Evolutionary conservation across 2,797 vertebrate species (phyloP), one percentile per base, ranked within the genome.

Genomic region (Vultur gryphus): DNA sequence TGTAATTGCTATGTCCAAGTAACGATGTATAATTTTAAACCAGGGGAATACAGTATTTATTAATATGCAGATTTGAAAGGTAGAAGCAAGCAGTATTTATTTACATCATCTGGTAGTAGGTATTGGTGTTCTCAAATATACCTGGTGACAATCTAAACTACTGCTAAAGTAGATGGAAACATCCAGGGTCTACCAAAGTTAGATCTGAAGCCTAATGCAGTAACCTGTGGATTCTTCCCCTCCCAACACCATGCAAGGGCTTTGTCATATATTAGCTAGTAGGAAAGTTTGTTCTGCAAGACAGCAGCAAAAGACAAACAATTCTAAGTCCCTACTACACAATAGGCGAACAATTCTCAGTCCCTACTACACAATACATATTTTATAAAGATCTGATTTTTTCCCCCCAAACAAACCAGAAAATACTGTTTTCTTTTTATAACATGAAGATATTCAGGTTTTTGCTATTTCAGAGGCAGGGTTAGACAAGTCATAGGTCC

Each of bases 161-260:
- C 31, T 59, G 28, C 37, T 76, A 2, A 87, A 80, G 41, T 5
- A 87, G 29, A 57, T 24, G 8, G 37, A 84, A 78, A 46, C 2
- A 15, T 19, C 46, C 24, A 59, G 25, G 10, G 18, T 65, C 33
- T 57, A 35, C 13, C 15, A 13, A 31, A 46, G 20, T 4, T 48
- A 29, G 13, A 75, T 17, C 20, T 72, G 21, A 81, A 87, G 25
- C 16, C 18, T 39, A 23, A 35, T 29, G 31, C 25, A 67, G 61
- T 28, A 52, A 64, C 23, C 23, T 67, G 5, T 20, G 21, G 16
- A 37, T 29, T n/a, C 7, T 37, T 71, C 20, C n/a, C 41, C 11
- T 61, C 54, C 17, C 29, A 26, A 11, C 0, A 0, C 12, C 43
- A 44, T 1, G 1, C 9, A 78, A 82, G 13, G 10, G 13, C 29